These are phyloP conservation scores for Numenius phaeopus DNA, from an alignment of 2,797 vertebrate genomes.

Conservation along the genomic window DNA sequence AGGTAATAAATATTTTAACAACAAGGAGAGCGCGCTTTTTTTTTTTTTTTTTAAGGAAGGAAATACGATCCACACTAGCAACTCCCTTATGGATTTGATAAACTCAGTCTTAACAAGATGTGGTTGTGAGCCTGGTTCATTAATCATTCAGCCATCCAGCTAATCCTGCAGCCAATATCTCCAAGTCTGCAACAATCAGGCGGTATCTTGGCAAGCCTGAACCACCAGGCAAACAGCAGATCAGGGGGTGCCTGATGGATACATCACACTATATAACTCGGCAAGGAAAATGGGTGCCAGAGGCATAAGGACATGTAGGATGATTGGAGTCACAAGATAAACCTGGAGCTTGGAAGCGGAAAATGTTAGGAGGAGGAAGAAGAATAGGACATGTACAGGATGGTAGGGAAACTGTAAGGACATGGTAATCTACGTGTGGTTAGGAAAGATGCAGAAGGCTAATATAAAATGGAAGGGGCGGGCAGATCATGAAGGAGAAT, in stretches of 20 bases:
- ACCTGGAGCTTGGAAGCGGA: background rate
- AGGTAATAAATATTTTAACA: background rate
- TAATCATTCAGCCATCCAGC: background rate
- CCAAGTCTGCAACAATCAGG: background rate
- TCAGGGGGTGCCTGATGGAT: background rate
- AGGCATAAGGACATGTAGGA: background rate
- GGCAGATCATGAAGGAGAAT: background rate
- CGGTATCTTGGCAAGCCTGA: background rate
- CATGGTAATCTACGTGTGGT: accelerated
- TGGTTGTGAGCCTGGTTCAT: background rate
- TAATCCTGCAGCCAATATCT: background rate
- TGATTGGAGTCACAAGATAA: background rate
- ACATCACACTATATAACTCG: background rate
- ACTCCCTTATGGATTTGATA: constrained; percentile 24
- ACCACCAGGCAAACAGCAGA: background rate
- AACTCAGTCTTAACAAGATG: background rate
- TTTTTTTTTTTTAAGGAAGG: background rate
- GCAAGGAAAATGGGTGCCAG: accelerated
- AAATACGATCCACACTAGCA: background rate
- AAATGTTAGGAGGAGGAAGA: background rate
- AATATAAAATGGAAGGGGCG: background rate
- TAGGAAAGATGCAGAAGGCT: background rate
- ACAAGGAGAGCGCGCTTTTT: background rate
- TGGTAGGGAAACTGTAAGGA: background rate
- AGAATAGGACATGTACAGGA: background rate